Percentiles rank a stretch among this genome's conserved stretches.
Evolutionary conservation across 2,797 vertebrate species (phyloP).

Genomic region (Tarsius wallacei): DNA sequence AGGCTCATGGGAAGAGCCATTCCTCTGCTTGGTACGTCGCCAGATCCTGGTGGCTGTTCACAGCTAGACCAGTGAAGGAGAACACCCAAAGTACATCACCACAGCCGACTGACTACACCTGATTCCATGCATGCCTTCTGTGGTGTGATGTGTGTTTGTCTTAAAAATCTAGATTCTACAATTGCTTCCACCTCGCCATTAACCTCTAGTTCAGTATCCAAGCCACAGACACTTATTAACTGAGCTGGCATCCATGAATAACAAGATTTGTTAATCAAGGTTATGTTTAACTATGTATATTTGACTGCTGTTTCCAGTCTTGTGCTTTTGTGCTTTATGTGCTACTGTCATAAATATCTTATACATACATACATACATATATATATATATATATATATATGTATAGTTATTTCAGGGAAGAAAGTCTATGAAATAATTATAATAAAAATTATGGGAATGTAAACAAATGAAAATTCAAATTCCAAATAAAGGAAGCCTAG

Average conservation of each 20-base stretch:
- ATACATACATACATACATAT: background rate
- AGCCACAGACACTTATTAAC: constrained; percentile 95
- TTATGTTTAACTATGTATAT: constrained; percentile 90
- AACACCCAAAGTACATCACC: constrained; percentile 78
- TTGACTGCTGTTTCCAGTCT: constrained; percentile 77
- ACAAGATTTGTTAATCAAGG: constrained; percentile 92
- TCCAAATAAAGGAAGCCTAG: constrained; percentile 28
- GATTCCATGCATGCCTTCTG: constrained; percentile 79
- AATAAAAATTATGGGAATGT: constrained; percentile 32
- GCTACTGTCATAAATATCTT: background rate
- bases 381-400: background rate
- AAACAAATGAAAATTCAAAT: constrained; percentile 7
- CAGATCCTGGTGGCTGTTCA: constrained; percentile 65
- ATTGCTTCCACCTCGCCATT: constrained; percentile 84
- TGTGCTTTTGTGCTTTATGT: constrained; percentile 44
- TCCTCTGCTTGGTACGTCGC: constrained; percentile 8
- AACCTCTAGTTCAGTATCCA: constrained; percentile 88
- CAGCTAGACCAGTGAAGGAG: constrained; percentile 81
- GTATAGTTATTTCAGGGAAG: background rate
- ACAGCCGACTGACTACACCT: constrained; percentile 45
- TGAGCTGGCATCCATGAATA: constrained; percentile 94
- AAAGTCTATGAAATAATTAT: constrained; percentile 23
- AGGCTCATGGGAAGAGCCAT: constrained; percentile 58
- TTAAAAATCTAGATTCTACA: constrained; percentile 85
- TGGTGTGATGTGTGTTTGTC: constrained; percentile 82